phyloP scores from a whole-genome alignment of 1,140 invertebrate species.

The Drosophila ironensis region DNA sequence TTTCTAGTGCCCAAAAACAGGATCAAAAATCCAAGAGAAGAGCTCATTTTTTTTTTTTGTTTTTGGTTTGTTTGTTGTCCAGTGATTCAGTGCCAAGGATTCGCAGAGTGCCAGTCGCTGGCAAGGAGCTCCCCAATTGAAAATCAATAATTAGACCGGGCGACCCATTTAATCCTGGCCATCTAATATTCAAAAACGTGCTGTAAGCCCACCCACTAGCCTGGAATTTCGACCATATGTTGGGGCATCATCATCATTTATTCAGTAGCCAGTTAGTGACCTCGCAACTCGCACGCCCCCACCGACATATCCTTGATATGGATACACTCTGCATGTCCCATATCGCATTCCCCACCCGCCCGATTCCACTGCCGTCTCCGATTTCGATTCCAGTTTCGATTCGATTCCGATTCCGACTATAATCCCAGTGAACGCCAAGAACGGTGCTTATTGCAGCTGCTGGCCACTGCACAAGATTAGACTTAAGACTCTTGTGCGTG shows the following conservation, averaged over 20 bases:
- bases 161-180: conserved; percentile 9
- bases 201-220: not conserved
- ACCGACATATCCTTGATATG: too few species aligned
- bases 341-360: not conserved
- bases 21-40: too few species aligned
- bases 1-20: conserved; percentile 1
- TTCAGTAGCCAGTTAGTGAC: conserved; percentile 24
- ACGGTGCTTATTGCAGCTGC: conserved; percentile 92
- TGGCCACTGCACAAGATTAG: conserved; percentile 98
- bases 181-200: conserved; percentile 59
- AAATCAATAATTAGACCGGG: conserved; percentile 26
- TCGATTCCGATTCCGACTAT: not conserved
- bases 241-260: conserved; percentile 55
- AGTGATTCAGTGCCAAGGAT: conserved; percentile 16
- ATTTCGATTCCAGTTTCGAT: too few species aligned
- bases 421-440: conserved; percentile 7
- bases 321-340: not conserved
- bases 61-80: conserved; percentile 11
- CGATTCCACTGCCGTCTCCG: not conserved
- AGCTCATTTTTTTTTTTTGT: conserved; percentile 18
- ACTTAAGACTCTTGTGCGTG: conserved; percentile 95
- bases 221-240: conserved; percentile 64
- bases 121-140: conserved; percentile 16
- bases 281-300: not conserved
- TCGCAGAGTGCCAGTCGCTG: not conserved